Percentiles rank a stretch among this genome's conserved stretches.
phyloP scores from a whole-genome alignment of 2,888 invertebrate genomes.

The Caenorhabditis virilis region DNA sequence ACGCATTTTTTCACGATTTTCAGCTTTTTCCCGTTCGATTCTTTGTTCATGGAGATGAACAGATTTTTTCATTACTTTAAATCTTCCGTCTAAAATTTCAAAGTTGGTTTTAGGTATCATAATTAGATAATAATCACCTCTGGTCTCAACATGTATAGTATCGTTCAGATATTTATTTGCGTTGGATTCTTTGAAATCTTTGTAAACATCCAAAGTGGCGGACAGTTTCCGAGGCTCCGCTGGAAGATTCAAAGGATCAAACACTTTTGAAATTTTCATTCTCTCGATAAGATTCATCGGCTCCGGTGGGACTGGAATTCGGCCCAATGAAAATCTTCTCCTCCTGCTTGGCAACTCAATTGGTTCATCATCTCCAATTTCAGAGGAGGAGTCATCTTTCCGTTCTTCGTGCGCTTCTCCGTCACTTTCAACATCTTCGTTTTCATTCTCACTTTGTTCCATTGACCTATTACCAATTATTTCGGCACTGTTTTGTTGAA shows the following conservation, averaged over 20 bases:
- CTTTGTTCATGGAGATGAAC: conserved; percentile 5
- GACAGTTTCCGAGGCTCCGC: conserved; percentile 22
- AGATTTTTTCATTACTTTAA: conserved; percentile 30
- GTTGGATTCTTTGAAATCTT: conserved; percentile 24
- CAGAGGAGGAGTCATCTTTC: neutral
- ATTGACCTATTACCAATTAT: neutral
- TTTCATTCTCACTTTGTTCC: conserved; percentile 5
- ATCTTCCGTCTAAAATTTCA: conserved; percentile 17
- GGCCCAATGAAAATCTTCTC: conserved; percentile 25
- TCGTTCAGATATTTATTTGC: conserved; percentile 15
- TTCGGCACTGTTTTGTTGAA: too few relatives aligned
- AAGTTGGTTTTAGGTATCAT: neutral
- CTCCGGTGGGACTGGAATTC: conserved; percentile 28
- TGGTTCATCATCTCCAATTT: neutral
- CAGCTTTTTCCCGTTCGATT: conserved; percentile 1
- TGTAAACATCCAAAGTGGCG: conserved; percentile 24
- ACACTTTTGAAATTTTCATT: conserved; percentile 18
- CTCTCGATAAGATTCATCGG: conserved; percentile 20
- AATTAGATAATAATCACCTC: conserved; percentile 1
- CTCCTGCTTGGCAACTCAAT: neutral
- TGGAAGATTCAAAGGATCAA: conserved; percentile 2
- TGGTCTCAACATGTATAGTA: conserved; percentile 21
- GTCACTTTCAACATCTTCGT: neutral
- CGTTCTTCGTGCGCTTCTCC: conserved; percentile 4
- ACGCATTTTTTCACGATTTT: conserved; percentile 8